These are phyloP conservation scores for Drosophila ficusphila DNA, from an alignment of 1,140 invertebrate genomes.

Conservation along the genomic window DNA sequence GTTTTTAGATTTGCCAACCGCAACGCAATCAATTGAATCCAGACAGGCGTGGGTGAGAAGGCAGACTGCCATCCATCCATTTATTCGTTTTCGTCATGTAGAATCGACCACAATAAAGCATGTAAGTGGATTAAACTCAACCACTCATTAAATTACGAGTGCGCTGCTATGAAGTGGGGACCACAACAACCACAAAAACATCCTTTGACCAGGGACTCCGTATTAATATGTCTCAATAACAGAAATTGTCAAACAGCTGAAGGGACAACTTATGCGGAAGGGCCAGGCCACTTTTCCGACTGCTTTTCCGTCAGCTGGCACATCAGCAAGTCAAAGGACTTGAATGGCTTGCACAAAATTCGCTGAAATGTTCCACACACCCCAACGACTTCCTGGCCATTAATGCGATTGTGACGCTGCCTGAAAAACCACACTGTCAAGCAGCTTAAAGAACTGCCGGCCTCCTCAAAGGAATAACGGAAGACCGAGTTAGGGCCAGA, in stretches of 20 bases:
- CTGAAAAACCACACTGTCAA: slow-evolving; percentile 27
- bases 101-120: slow-evolving; percentile 59
- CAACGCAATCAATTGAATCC: slow-evolving; percentile 40
- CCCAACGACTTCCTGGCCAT: slow-evolving; percentile 29
- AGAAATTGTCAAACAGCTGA: slow-evolving; percentile 39
- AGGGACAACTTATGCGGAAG: not conserved
- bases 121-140: slow-evolving; percentile 70
- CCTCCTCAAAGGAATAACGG: slow-evolving; percentile 16
- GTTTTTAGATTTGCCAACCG: slow-evolving; percentile 48
- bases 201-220: slow-evolving; percentile 47
- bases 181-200: slow-evolving; percentile 55
- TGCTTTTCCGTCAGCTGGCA: too few relatives aligned
- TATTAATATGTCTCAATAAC: slow-evolving; percentile 51
- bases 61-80: not conserved
- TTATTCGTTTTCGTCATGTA: not conserved
- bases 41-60: not conserved
- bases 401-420: slow-evolving; percentile 35
- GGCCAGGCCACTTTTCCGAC: not conserved
- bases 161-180: slow-evolving; percentile 11
- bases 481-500: not conserved
- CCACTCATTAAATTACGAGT: slow-evolving; percentile 68
- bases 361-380: slow-evolving; percentile 30
- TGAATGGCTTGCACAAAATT: slow-evolving; percentile 1
- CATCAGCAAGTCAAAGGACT: not conserved
- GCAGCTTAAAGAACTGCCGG: slow-evolving; percentile 39